Conservation (phyloP, 2,113 vertebrate species). For the Sorex araneus region DNA sequence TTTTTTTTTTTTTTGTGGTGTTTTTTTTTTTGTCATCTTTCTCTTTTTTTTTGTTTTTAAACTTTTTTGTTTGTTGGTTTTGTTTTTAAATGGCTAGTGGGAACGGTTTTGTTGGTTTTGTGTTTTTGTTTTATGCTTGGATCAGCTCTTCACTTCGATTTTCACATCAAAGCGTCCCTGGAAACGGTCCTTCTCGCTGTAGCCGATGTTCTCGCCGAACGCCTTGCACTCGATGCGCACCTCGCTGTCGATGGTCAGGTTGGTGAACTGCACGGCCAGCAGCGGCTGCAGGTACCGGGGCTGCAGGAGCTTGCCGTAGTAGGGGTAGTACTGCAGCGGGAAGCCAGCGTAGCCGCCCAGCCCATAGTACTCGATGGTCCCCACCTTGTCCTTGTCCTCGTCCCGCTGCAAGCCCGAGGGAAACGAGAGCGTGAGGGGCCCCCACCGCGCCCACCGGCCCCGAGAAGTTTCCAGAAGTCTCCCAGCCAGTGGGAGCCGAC, state of each 20-base stretch:
- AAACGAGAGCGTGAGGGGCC: background rate
- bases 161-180: conserved; percentile 99
- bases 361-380: conserved; percentile 92
- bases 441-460: no score
- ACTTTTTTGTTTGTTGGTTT: conserved; percentile 87
- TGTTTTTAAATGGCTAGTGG: conserved; percentile 89
- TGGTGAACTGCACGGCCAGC: conserved; percentile 96
- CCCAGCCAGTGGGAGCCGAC: no score
- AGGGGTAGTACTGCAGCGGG: conserved; percentile 97
- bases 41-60: conserved; percentile 86
- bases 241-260: conserved; percentile 91
- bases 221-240: conserved; percentile 96
- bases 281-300: conserved; percentile 96
- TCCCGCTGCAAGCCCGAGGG: conserved; percentile 89
- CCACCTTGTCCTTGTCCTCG: conserved; percentile 90
- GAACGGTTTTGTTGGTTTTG: conserved; percentile 79
- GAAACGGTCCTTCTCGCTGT: conserved; percentile 98
- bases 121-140: conserved; percentile 88
- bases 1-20: conserved; percentile 81
- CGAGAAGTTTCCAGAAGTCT: no score
- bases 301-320: conserved; percentile 96
- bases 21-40: conserved; percentile 75
- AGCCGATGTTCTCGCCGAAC: conserved; percentile 94
- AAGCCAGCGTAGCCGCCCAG: conserved; percentile 90
- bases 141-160: conserved; percentile 95